Conservation (phyloP, 2,888 invertebrate species). For the Tubulanus polymorphus region DNA sequence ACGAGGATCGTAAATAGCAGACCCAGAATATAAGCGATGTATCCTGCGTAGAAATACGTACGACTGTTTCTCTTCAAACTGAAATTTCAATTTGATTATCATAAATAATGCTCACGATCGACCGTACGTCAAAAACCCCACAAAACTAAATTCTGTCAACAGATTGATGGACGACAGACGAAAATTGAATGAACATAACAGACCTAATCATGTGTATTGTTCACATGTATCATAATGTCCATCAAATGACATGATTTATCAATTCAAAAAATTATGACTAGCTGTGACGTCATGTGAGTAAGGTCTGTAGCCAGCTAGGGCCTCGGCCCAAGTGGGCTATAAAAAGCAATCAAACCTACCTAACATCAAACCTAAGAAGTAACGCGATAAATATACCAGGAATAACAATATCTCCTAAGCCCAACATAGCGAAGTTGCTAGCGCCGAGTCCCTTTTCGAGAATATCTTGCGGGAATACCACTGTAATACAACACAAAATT, state of each 20-base stretch:
- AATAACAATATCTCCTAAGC: conserved; percentile 97
- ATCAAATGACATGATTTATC: no score
- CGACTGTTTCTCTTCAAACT: conserved; percentile 43
- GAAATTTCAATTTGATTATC: no score
- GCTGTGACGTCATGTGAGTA: no score
- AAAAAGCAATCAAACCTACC: conserved; percentile 46
- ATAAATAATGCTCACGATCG: no score
- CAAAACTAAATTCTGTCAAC: no score
- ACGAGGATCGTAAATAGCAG: conserved; percentile 90
- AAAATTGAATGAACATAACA: no score
- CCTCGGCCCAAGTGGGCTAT: background rate
- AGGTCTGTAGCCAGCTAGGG: background rate
- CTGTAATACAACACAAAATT: no score
- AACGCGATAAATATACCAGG: conserved; percentile 99
- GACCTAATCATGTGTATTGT: no score
- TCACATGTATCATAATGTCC: no score
- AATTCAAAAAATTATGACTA: no score
- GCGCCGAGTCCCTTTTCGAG: conserved; percentile 79
- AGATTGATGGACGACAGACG: no score
- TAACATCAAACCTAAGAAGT: conserved; percentile 87
- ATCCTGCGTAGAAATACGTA: conserved; percentile 75
- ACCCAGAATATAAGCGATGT: conserved; percentile 89
- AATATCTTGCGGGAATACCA: conserved; percentile 98
- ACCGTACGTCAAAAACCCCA: no score
- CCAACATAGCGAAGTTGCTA: conserved; percentile 97